phyloP scores from a whole-genome alignment of 2,888 invertebrate species.

The Augiades crinisus region DNA sequence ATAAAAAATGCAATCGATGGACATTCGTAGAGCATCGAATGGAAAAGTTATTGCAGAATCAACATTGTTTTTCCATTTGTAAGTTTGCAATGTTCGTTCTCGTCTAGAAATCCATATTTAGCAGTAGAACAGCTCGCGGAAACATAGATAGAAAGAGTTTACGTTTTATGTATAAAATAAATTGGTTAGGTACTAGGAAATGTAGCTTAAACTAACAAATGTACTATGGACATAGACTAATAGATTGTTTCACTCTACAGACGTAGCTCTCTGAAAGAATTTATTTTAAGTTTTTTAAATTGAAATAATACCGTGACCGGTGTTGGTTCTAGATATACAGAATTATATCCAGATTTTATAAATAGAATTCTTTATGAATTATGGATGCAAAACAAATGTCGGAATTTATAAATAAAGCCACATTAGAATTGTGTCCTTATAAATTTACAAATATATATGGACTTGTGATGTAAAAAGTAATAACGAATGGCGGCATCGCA shows the following conservation, averaged over 20 bases:
- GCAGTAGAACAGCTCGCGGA: conserved; percentile 26
- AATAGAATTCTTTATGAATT: too few relatives aligned
- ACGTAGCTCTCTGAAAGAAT: background rate
- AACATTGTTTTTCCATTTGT: background rate
- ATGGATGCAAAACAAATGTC: too few relatives aligned
- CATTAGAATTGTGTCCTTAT: too few relatives aligned
- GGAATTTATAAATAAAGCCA: too few relatives aligned
- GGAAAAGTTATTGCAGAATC: background rate
- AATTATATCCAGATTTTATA: too few relatives aligned
- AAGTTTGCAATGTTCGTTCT: background rate
- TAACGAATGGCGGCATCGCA: too few relatives aligned
- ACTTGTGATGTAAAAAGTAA: too few relatives aligned
- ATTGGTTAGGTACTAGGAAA: conserved; percentile 14
- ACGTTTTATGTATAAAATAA: conserved; percentile 17
- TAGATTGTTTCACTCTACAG: conserved; percentile 17
- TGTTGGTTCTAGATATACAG: too few relatives aligned
- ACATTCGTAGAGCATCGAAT: background rate
- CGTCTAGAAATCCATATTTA: conserved; percentile 4
- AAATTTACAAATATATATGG: too few relatives aligned
- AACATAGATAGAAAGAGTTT: conserved; percentile 11
- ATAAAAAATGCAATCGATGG: background rate
- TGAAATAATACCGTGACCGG: background rate
- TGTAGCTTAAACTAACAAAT: conserved; percentile 9
- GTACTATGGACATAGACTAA: conserved; percentile 17
- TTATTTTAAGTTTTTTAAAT: background rate